A percentile compares a stretch with the other conserved stretches of the same genome.
Conservation (phyloP, 1,140 invertebrate species). For the Sitophilus oryzae region DNA sequence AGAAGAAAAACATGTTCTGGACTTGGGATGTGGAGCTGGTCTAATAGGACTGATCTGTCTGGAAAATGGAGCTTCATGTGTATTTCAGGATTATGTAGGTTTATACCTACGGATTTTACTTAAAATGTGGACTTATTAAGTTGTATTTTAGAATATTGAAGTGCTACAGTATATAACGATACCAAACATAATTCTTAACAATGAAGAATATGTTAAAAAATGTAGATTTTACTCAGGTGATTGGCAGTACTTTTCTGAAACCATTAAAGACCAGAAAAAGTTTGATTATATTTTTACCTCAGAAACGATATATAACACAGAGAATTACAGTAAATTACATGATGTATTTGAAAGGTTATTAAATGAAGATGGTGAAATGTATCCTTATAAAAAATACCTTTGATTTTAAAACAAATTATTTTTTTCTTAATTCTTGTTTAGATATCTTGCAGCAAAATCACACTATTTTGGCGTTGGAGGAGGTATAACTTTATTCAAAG, state of each 20-base stretch:
- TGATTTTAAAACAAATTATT: not conserved
- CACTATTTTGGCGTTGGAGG: slow-evolving; percentile 91
- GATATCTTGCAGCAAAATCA: slow-evolving; percentile 74
- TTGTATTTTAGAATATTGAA: slow-evolving; percentile 65
- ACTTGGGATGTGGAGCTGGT: slow-evolving; percentile 84
- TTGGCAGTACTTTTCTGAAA: slow-evolving; percentile 61
- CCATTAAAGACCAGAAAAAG: slow-evolving; percentile 46
- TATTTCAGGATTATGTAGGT: slow-evolving; percentile 90
- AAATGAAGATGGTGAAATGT: slow-evolving; percentile 59
- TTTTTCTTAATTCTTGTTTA: slow-evolving; percentile 21
- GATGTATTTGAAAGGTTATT: slow-evolving; percentile 61
- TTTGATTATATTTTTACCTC: slow-evolving; percentile 83
- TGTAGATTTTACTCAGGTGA: slow-evolving; percentile 74
- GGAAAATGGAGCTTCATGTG: slow-evolving; percentile 53
- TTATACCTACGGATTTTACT: not conserved
- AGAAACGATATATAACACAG: slow-evolving; percentile 85
- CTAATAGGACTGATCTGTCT: slow-evolving; percentile 70
- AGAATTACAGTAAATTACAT: slow-evolving; percentile 70
- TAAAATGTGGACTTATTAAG: not conserved
- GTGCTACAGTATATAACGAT: slow-evolving; percentile 68
- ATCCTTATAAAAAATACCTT: slow-evolving; percentile 37
- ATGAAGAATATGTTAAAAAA: slow-evolving; percentile 45
- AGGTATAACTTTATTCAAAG: slow-evolving; percentile 65
- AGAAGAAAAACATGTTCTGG: slow-evolving; percentile 56
- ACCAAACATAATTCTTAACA: slow-evolving; percentile 71